Percentiles rank a stretch among this genome's conserved stretches.
These are phyloP conservation scores for Sander lucioperca DNA, from an alignment of 2,113 vertebrate species.

Conservation along the genomic window DNA sequence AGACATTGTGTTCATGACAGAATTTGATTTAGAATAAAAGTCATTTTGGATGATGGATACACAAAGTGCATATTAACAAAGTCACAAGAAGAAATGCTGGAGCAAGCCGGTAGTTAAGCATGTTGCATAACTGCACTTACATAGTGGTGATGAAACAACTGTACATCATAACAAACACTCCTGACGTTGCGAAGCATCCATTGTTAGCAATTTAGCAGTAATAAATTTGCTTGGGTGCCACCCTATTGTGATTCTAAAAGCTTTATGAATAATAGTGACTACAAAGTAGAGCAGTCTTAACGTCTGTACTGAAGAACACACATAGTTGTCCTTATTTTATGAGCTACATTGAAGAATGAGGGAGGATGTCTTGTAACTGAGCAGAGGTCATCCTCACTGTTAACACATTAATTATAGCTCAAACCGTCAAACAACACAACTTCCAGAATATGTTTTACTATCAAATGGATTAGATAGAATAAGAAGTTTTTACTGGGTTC, in stretches of 20 bases:
- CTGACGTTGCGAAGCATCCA: not conserved
- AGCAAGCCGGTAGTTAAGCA: constrained; percentile 1
- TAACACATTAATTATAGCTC: not conserved
- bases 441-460: not conserved
- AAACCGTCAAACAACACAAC: not conserved
- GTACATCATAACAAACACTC: constrained; percentile 27
- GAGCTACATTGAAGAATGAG: not conserved
- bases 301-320: not conserved
- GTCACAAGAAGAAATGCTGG: not conserved
- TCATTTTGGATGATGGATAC: not conserved
- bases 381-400: not conserved
- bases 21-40: not conserved
- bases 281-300: not conserved
- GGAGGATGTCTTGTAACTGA: not conserved
- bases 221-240: not conserved
- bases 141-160: constrained; percentile 28
- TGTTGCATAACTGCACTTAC: not conserved
- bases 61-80: not conserved
- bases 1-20: not conserved
- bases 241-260: not conserved
- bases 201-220: not conserved
- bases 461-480: not conserved
- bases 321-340: not conserved
- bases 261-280: not conserved
- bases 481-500: not conserved